These are phyloP conservation scores for Netelia virgata DNA, from an alignment of 2,888 invertebrate genomes.

Conservation along the genomic window DNA sequence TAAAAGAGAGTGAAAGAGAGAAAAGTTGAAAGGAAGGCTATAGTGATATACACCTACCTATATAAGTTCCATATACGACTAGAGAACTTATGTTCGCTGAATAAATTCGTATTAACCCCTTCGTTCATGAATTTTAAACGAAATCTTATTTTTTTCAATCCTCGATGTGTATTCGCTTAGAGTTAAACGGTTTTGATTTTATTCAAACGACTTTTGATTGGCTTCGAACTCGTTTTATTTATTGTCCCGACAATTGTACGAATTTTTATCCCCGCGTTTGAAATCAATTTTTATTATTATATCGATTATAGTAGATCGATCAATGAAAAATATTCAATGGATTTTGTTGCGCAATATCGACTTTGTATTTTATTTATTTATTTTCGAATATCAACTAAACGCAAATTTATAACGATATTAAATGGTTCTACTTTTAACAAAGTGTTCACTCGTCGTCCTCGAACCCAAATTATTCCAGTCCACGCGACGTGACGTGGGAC, in stretches of 20 bases:
- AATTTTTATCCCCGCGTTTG: no score
- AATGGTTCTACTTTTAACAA: no score
- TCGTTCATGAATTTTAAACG: conserved; percentile 42
- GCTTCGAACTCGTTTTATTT: no score
- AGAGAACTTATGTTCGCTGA: conserved; percentile 48
- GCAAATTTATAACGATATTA: no score
- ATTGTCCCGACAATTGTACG: no score
- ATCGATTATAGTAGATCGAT: no score
- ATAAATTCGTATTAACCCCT: conserved; percentile 46
- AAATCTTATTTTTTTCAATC: conserved; percentile 28
- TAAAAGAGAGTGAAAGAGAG: not conserved
- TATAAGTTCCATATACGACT: conserved; percentile 8
- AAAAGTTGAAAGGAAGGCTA: conserved; percentile 40
- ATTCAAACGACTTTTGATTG: not conserved
- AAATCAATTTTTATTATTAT: no score
- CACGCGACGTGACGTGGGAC: not conserved
- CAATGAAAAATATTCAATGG: no score
- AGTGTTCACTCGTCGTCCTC: not conserved
- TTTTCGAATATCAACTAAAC: no score
- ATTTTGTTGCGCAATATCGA: no score
- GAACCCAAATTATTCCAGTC: not conserved
- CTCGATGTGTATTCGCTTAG: conserved; percentile 18
- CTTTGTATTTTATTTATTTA: no score
- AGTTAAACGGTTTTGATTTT: not conserved
- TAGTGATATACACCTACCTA: not conserved